A percentile compares a stretch with the other conserved stretches of the same genome.
Evolutionary conservation across 2,113 vertebrate genomes (phyloP).

Genomic region (Notechis scutatus): DNA sequence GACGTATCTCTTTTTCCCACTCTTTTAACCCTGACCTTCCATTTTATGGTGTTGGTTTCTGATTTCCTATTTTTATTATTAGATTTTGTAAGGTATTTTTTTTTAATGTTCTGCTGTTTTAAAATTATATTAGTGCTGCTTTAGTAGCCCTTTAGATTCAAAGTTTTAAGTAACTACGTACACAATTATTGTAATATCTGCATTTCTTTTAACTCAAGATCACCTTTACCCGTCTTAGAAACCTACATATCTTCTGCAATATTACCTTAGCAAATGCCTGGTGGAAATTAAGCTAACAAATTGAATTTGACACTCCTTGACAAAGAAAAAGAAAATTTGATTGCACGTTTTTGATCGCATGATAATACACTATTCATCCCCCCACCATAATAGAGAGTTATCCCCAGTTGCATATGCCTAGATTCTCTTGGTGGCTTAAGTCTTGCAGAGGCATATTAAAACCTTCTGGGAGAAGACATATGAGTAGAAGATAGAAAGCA

Average conservation of each 20-base stretch:
- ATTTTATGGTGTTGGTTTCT: neutral
- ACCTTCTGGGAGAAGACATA: neutral
- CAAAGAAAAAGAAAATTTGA: neutral
- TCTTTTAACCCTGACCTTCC: neutral
- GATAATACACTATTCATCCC: neutral
- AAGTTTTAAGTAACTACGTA: neutral
- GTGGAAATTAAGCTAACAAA: neutral
- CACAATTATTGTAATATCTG: neutral
- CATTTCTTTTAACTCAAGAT: neutral
- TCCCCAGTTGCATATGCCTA: neutral
- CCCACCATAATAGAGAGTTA: neutral
- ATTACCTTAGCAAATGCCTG: neutral
- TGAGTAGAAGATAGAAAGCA: neutral
- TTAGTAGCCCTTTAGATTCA: too few species aligned
- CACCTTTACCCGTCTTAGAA: neutral
- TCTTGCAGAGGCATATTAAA: neutral
- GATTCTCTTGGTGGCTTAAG: neutral
- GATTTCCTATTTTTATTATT: neutral
- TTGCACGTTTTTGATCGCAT: neutral
- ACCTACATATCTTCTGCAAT: neutral
- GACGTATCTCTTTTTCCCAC: neutral
- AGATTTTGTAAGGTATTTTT: neutral
- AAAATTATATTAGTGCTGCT: neutral
- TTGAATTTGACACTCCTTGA: neutral
- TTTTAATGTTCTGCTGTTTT: neutral